Base-by-base conservation (phyloP, 2,113 vertebrate species). In the Labrus mixtus region DNA sequence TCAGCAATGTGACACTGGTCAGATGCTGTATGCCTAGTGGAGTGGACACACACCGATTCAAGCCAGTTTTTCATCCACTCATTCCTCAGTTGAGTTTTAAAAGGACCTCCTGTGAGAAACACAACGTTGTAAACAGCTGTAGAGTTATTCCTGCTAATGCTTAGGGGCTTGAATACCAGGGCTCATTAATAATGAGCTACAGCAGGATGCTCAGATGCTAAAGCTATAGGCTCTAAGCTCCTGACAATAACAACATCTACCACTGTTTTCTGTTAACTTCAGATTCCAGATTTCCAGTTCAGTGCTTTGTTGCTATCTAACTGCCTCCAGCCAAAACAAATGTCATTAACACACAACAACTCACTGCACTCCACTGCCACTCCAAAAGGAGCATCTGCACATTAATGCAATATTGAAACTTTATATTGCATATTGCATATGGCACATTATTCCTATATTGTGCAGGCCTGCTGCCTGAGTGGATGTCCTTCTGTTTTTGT, bases 401-500 rank as follows among this genome's bases (percentile, higher is more conserved):
- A 6, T 33, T 33, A 3, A 33, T 33, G 29, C 29, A 33, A 33
- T 33, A 33, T 33, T 33, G 29, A 33, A 33, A 33, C 29, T 6
- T 33, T 33, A 33, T 33, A 33, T 33, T 33, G 15, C n/a, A 23
- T 37, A n/a, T n/a, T n/a, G n/a, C 36, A 37, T 6, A 41, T 41
- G 39, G 8, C 10, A 41, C 39, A 41, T 41, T 41, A 41, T 41
- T 41, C 39, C 39, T 41, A 33, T 33, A 33, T 33, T 6, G 29
- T 33, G 29, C 29, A 33, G 29, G 29, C 29, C 29, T 51, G 4
- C 17, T 13, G 37, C 61, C 75, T 77, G 22, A 82, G 82, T 90
- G 85, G 60, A 85, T 75, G 79, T 65, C 33, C 70, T 82, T 72
- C 68, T 90, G 71, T 33, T 4, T 87, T 63, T 82, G 76, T 71